phyloP scores from a whole-genome alignment of 1,140 invertebrate species.

The Drosophila ambigua region DNA sequence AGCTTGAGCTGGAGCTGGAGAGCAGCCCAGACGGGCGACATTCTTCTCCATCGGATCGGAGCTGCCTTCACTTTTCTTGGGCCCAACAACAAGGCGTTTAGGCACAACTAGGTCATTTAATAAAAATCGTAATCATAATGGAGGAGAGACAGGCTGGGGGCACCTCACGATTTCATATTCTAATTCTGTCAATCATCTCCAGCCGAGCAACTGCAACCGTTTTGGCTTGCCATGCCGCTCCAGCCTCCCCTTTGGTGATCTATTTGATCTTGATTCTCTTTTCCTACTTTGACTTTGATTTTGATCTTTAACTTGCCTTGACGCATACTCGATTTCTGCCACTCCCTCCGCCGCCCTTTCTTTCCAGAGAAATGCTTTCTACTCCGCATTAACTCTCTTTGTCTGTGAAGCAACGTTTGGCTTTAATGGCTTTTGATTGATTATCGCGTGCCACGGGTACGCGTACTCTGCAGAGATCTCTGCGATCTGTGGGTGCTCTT shows the following conservation, averaged over 20 bases:
- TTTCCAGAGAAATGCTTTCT: conserved; percentile 80
- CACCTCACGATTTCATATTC: conserved; percentile 72
- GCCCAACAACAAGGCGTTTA: conserved; percentile 42
- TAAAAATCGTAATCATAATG: conserved; percentile 46
- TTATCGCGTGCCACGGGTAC: conserved; percentile 74
- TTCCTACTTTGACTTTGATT: conserved; percentile 51
- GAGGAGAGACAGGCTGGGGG: neutral
- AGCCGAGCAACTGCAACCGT: conserved; percentile 62
- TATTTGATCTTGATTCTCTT: conserved; percentile 44
- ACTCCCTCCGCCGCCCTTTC: conserved; percentile 52
- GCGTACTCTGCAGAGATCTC: neutral
- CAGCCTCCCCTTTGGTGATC: neutral
- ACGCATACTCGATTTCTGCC: conserved; percentile 71
- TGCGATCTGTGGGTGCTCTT: conserved; percentile 66
- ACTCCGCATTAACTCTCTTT: conserved; percentile 62
- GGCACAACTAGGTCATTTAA: conserved; percentile 74
- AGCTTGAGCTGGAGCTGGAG: conserved; percentile 5
- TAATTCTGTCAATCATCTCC: conserved; percentile 78
- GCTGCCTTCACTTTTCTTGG: conserved; percentile 73
- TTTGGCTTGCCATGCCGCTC: no score
- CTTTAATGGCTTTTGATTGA: conserved; percentile 82
- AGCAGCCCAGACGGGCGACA: conserved; percentile 50
- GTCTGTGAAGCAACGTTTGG: conserved; percentile 63
- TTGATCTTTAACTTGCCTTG: conserved; percentile 79
- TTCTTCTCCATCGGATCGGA: conserved; percentile 45